Conservation (phyloP, 2,888 invertebrate species). For the Gnatocerus cornutus region DNA sequence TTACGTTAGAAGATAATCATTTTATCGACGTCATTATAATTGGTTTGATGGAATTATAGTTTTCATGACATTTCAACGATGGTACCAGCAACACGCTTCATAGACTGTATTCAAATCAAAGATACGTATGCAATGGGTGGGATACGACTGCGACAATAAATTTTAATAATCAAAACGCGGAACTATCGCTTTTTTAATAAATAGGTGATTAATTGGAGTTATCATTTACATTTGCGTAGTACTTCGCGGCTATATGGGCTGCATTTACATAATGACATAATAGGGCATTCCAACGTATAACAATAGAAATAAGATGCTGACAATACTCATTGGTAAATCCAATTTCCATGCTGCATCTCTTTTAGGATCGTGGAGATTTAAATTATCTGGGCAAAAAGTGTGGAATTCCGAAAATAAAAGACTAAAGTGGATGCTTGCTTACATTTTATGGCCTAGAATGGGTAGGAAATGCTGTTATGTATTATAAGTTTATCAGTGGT, state of each 20-base stretch:
- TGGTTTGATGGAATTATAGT: not conserved
- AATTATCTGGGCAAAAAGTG: constrained; percentile 1
- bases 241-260: constrained; percentile 5
- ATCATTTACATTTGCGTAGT: constrained; percentile 37
- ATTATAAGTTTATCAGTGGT: too few species aligned
- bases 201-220: constrained; percentile 39
- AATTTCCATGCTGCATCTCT: constrained; percentile 22
- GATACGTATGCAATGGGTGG: constrained; percentile 4
- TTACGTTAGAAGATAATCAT: constrained; percentile 24
- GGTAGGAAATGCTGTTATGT: too few species aligned
- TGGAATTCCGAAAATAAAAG: constrained; percentile 10
- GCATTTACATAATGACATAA: constrained; percentile 47
- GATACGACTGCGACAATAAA: constrained; percentile 17
- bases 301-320: constrained; percentile 36
- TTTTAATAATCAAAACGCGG: constrained; percentile 32
- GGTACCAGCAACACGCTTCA: constrained; percentile 1
- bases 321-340: constrained; percentile 37
- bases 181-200: constrained; percentile 26
- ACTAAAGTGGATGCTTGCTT: not conserved
- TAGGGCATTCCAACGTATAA: constrained; percentile 43
- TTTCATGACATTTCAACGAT: not conserved
- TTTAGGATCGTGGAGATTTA: constrained; percentile 7
- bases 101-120: constrained; percentile 23
- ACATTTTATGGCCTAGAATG: not conserved
- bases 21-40: constrained; percentile 11